Evolutionary conservation across 2,797 vertebrate genomes (phyloP).

Genomic region (Syngnathus acus): DNA sequence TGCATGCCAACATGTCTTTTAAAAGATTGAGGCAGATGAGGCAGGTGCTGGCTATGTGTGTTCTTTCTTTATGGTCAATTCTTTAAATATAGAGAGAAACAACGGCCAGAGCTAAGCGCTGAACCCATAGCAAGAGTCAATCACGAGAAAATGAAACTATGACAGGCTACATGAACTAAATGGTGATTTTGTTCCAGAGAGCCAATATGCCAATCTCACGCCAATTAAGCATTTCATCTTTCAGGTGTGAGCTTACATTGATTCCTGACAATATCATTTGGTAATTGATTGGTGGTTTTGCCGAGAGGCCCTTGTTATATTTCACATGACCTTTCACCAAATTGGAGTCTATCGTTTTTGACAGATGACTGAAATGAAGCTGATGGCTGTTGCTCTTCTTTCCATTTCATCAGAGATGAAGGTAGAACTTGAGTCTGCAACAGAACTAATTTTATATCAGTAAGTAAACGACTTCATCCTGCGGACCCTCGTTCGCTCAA

Average conservation of each 20-base stretch:
- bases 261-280: conserved; percentile 55
- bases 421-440: conserved; percentile 30
- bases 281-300: conserved; percentile 53
- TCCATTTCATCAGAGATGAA: conserved; percentile 49
- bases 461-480: conserved; percentile 2
- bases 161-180: not conserved
- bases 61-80: not conserved
- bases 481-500: conserved; percentile 16
- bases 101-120: not conserved
- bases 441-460: conserved; percentile 1
- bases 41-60: not conserved
- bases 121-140: not conserved
- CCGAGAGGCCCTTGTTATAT: conserved; percentile 55
- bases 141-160: not conserved
- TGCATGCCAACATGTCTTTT: not conserved
- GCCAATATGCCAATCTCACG: conserved; percentile 23
- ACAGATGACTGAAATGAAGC: conserved; percentile 48
- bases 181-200: not conserved
- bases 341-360: conserved; percentile 56
- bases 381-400: conserved; percentile 32
- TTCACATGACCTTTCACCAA: conserved; percentile 58
- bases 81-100: not conserved
- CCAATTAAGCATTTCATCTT: conserved; percentile 30
- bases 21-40: not conserved
- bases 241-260: conserved; percentile 37